A percentile compares a stretch with the other conserved stretches of the same genome.
These are phyloP conservation scores for Carassius auratus DNA, from an alignment of 2,113 vertebrate species.

Conservation along the genomic window DNA sequence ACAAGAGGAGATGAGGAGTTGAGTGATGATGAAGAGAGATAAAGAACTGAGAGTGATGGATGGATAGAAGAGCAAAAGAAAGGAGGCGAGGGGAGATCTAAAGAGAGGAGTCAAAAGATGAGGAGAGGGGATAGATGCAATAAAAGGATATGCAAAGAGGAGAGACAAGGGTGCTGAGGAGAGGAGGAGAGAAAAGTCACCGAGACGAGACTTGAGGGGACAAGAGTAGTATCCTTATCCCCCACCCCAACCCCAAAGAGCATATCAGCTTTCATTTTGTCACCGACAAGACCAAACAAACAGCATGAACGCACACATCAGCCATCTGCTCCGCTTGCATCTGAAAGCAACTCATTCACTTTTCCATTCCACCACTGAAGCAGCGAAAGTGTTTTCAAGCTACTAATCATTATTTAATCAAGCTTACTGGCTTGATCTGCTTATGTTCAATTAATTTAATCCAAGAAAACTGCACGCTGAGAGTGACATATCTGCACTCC, in stretches of 20 bases:
- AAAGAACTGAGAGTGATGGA: no score
- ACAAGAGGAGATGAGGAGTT: no score
- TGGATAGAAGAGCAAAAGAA: background rate
- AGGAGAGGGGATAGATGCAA: background rate
- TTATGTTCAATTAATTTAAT: slow-evolving; percentile 59
- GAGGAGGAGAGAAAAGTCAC: background rate
- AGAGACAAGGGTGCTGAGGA: background rate
- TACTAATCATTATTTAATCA: slow-evolving; percentile 47
- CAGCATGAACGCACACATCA: background rate
- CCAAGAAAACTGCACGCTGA: slow-evolving; percentile 17
- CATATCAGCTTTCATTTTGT: slow-evolving; percentile 18
- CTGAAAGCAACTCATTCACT: slow-evolving; percentile 3
- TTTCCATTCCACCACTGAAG: slow-evolving; percentile 31
- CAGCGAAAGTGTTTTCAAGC: slow-evolving; percentile 36
- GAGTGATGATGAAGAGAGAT: no score
- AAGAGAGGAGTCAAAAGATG: background rate
- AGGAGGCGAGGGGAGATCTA: background rate
- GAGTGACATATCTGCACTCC: slow-evolving; percentile 26
- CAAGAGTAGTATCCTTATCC: background rate
- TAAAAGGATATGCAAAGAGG: background rate
- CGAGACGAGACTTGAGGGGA: background rate
- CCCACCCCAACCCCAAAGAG: slow-evolving; percentile 2
- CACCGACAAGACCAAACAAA: background rate
- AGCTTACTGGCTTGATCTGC: slow-evolving; percentile 55
- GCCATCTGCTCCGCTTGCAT: slow-evolving; percentile 42